Evolutionary conservation across 2,113 vertebrate species (phyloP), one percentile per base, ranked within the genome.

Genomic region (Anoura caudifer): DNA sequence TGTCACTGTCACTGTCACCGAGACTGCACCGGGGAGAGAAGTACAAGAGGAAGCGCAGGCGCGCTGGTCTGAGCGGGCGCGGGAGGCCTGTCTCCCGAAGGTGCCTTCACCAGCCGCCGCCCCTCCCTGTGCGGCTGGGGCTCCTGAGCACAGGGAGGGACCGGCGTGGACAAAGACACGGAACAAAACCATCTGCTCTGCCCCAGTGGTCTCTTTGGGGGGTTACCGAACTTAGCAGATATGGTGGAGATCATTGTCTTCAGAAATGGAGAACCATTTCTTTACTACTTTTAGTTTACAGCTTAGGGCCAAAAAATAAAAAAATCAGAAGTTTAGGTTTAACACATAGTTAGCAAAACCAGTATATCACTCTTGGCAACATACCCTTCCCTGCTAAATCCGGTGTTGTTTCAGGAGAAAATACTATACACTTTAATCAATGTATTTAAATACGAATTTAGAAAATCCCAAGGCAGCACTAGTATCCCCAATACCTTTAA

Each of bases 81-180:
- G 92, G 97, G 98, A 99, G 98, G 98, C 98, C 99, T 98, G 98
- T 92, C 98, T 98, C 98, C 98, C 97, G 97, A 98, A 98, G 98
- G 98, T 99, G 98, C 98, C 95, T 97, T 97, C 4, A 87, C 47
- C 96, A 98, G 95, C 43, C 80, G 33, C 24, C 56, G 11, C 56
- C 97, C 97, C 98, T 98, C 97, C 97, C 98, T 96, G 93, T 95
- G 86, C 97, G 98, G 98, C 98, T 98, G 99, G 98, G 97, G 93
- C 95, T 99, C 98, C 99, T 99, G 98, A 99, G 97, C 98, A 98
- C 77, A 17, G 97, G 98, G 98, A 98, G 97, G 98, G 98, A 97
- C 95, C 93, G 83, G 97, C 95, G 98, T 98, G 99, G 99, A 99
- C 98, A 98, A 98, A 98, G 98, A 98, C 98, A 98, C 98, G 98